These are phyloP conservation scores for Calosoma granatense DNA, from an alignment of 1,140 invertebrate genomes.

Conservation along the genomic window DNA sequence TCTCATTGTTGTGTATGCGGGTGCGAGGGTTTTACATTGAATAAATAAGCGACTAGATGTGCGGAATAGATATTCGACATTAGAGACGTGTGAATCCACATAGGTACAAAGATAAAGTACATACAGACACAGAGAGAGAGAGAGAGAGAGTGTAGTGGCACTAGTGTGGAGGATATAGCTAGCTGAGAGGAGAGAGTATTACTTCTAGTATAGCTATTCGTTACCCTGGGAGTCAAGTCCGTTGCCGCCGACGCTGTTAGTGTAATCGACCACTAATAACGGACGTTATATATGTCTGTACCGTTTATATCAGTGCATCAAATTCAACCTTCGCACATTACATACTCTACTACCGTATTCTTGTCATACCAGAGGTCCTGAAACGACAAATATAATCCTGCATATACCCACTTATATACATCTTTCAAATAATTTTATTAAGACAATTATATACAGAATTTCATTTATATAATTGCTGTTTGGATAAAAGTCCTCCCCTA, in stretches of 20 bases:
- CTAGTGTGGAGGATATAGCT: too few relatives aligned
- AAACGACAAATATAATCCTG: too few relatives aligned
- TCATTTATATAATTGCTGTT: too few relatives aligned
- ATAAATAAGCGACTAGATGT: background rate
- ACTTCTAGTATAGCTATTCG: background rate
- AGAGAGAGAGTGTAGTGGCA: background rate
- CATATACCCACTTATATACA: too few relatives aligned
- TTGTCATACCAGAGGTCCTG: too few relatives aligned
- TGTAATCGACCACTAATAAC: slow-evolving; percentile 8
- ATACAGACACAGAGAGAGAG: background rate
- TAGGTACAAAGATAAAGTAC: background rate
- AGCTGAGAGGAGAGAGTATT: background rate
- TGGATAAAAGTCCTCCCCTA: too few relatives aligned
- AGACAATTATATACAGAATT: too few relatives aligned
- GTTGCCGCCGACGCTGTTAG: background rate
- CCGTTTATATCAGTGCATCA: background rate
- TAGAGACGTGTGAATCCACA: background rate
- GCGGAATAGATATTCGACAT: background rate
- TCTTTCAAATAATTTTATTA: too few relatives aligned
- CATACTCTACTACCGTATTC: too few relatives aligned
- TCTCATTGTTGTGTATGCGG: background rate
- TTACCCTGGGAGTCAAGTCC: background rate
- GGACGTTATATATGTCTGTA: slow-evolving; percentile 5
- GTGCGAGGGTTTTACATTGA: background rate
- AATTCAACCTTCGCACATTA: too few relatives aligned